Conservation (phyloP, 2,113 vertebrate genomes). For the Bos indicus region DNA sequence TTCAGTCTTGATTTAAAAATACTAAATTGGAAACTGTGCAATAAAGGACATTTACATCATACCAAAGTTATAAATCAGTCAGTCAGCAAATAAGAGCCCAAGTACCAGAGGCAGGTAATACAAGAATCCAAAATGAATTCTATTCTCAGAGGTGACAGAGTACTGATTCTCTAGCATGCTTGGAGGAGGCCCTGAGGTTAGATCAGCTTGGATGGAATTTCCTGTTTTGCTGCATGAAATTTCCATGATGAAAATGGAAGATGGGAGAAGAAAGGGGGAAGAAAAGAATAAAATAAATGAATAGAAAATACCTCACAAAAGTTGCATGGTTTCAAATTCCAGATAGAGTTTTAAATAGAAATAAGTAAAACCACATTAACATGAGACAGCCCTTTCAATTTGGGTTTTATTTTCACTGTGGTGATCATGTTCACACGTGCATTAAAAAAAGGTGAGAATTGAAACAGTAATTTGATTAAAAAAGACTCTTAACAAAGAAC, state of each 20-base stretch:
- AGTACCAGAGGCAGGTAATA: constrained; percentile 70
- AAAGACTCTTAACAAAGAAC: neutral
- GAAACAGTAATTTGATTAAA: neutral
- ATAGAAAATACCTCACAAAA: neutral
- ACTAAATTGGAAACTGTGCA: constrained; percentile 74
- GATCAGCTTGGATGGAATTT: constrained; percentile 62
- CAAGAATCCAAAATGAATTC: constrained; percentile 77
- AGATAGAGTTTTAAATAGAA: constrained; percentile 8
- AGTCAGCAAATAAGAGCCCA: constrained; percentile 72
- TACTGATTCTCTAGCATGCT: constrained; percentile 60
- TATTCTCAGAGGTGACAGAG: constrained; percentile 74
- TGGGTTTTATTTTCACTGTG: neutral
- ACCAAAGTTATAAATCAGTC: constrained; percentile 71
- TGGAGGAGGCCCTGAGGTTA: constrained; percentile 69
- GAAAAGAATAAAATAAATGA: neutral
- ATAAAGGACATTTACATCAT: constrained; percentile 74
- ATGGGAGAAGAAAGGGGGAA: too few relatives aligned
- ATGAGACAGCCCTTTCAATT: neutral
- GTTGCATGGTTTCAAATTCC: neutral
- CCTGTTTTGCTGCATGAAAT: constrained; percentile 58
- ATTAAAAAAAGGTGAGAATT: neutral
- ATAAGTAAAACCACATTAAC: neutral
- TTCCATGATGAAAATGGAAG: constrained; percentile 67
- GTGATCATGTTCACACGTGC: neutral
- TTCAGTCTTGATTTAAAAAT: constrained; percentile 75